Evolutionary conservation across 2,113 vertebrate species (phyloP).

Genomic region (Triplophysa tibetana): DNA sequence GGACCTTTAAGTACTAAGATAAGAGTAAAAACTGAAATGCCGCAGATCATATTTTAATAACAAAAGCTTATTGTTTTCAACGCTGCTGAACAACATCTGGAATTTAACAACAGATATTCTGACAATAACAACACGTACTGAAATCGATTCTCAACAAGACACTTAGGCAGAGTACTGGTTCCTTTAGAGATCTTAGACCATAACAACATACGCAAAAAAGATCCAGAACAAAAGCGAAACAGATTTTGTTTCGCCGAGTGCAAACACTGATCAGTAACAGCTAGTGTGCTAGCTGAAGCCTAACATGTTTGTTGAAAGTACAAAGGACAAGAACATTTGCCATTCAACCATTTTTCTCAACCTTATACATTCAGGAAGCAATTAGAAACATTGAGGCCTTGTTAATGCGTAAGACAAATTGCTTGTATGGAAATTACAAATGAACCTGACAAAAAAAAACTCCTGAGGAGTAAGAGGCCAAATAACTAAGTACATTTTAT

Average conservation of each 20-base stretch:
- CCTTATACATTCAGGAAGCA: conserved; percentile 21
- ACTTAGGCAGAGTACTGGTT: not conserved
- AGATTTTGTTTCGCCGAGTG: conserved; percentile 4
- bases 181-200: conserved; percentile 12
- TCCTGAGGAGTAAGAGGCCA: not conserved
- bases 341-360: not conserved
- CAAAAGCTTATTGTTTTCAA: not conserved
- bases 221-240: conserved; percentile 23
- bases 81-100: not conserved
- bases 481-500: not conserved
- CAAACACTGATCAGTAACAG: conserved; percentile 13
- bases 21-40: conserved; percentile 3
- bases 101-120: conserved; percentile 6
- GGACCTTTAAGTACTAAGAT: conserved; percentile 1
- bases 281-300: conserved; percentile 2
- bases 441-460: conserved; percentile 7
- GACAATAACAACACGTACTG: not conserved
- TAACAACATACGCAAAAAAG: conserved; percentile 31
- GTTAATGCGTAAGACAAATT: not conserved
- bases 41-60: not conserved
- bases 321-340: not conserved
- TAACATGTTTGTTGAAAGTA: conserved; percentile 31
- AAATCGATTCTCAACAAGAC: conserved; percentile 5
- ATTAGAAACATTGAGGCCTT: not conserved
- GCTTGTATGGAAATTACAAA: not conserved